Base-by-base conservation (phyloP, 1,140 invertebrate genomes). In the Drosophila teissieri region DNA sequence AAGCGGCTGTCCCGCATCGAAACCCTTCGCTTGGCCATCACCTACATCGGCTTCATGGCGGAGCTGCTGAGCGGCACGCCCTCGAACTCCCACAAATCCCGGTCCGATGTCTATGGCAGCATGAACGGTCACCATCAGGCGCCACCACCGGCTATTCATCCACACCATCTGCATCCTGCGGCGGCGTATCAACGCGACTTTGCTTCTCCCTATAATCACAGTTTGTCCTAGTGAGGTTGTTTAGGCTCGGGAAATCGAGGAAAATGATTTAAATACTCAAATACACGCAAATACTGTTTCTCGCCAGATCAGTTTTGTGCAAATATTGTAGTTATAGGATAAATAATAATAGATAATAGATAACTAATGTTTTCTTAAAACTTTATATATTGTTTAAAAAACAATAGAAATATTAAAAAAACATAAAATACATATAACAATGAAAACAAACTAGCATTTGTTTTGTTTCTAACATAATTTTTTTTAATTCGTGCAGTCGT, bases 1-100 rank as follows among this genome's bases (percentile, higher is more conserved):
- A 99, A 99, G 92, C 94, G 99, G 0, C 94, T 99, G 0, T 99
- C 98, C 0, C 96, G 99, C 84, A 99, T 99, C 80, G 99, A 99
- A 93, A 99, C 99, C 0, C 93, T 99, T 1, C 95, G 98, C 1
- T 93, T 99, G 79, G 98, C 99, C 8, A 99, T 99, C 77, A 99
- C 98, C 10, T 99, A 99, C 93, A 99, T 99, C 76, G 96, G 97
- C 37, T 98, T 99, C 92, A 98, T 99, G 96, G 95, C 96, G 51
- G 98, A 99, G 91, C 93, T 99, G 11, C 93, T 98, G 2, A 94
- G 95, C 48, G 95, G 95, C 3, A 94, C 94, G 4, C 93, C 94
- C 4, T 73, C 80, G 4, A 94, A 94, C 4, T 90, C 91, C 19
- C 93, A 92, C 57, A 92, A 92, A 14, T 73, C 81, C 4, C 93